Percentiles rank a stretch among this genome's conserved stretches.
phyloP scores from a whole-genome alignment of 2,797 vertebrate genomes.

The Anguilla obscura region DNA sequence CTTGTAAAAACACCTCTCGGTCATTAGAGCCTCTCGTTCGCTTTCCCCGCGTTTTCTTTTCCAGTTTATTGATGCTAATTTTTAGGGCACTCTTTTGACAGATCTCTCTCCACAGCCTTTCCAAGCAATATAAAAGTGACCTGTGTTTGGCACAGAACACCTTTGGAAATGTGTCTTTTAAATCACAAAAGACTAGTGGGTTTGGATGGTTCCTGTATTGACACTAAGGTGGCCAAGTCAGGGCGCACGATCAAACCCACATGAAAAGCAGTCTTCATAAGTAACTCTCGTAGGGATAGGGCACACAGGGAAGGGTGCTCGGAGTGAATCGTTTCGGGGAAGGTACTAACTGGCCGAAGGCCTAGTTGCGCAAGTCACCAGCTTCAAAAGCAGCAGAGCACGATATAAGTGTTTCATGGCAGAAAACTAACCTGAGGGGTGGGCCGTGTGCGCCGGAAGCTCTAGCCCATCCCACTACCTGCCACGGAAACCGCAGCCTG shows the following conservation, averaged over 20 bases:
- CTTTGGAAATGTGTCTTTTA: constrained; percentile 62
- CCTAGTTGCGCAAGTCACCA: background rate
- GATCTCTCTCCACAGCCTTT: constrained; percentile 50
- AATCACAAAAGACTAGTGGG: constrained; percentile 68
- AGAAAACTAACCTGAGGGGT: background rate
- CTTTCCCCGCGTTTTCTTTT: constrained; percentile 40
- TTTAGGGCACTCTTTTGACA: constrained; percentile 45
- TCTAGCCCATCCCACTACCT: background rate
- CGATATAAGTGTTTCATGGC: background rate
- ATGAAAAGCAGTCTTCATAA: constrained; percentile 47
- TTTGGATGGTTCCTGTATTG: constrained; percentile 65
- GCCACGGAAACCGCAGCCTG: background rate
- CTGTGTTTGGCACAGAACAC: constrained; percentile 62
- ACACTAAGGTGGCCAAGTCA: constrained; percentile 56
- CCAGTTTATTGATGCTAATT: constrained; percentile 63
- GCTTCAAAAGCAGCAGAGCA: background rate
- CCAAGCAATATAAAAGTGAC: constrained; percentile 64
- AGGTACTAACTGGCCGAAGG: background rate
- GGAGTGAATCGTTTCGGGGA: background rate
- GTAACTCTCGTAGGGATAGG: constrained; percentile 58
- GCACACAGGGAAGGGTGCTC: background rate
- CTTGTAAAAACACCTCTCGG: constrained; percentile 57
- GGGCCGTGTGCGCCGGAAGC: background rate
- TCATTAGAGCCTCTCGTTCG: constrained; percentile 59
- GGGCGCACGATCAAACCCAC: constrained; percentile 66